Conservation (phyloP, 2,113 vertebrate species). For the Philantomba maxwellii region DNA sequence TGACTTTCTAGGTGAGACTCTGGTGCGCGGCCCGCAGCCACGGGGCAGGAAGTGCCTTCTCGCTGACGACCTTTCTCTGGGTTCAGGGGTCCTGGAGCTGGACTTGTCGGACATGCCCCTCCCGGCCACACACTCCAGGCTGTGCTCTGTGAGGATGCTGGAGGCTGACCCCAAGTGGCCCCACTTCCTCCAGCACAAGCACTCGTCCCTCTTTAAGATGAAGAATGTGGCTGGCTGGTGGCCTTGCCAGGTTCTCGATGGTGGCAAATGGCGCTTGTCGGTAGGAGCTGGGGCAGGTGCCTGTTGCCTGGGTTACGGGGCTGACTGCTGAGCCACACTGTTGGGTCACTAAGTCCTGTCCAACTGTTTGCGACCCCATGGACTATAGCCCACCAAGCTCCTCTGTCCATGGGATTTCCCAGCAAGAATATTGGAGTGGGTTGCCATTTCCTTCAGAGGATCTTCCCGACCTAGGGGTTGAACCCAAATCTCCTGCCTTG, state of each 20-base stretch:
- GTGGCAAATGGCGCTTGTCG: constrained; percentile 60
- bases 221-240: constrained; percentile 74
- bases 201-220: constrained; percentile 74
- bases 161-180: not conserved
- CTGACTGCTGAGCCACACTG: not conserved
- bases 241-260: constrained; percentile 70
- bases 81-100: constrained; percentile 75
- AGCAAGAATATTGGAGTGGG: not conserved
- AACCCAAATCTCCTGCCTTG: not conserved
- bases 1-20: constrained; percentile 77
- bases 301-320: not conserved
- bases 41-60: not conserved
- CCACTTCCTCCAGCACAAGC: not conserved
- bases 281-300: constrained; percentile 50
- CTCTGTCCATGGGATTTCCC: not conserved
- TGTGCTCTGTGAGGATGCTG: constrained; percentile 51
- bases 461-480: not conserved
- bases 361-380: not conserved
- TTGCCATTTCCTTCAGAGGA: not conserved
- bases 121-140: not conserved
- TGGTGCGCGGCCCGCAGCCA: fast-evolving
- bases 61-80: constrained; percentile 6
- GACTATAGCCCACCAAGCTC: not conserved
- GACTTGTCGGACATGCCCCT: constrained; percentile 67
- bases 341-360: not conserved